Percentiles rank a stretch among this genome's conserved stretches.
phyloP scores from a whole-genome alignment of 2,888 invertebrate genomes.

The Temnothorax ravouxi region DNA sequence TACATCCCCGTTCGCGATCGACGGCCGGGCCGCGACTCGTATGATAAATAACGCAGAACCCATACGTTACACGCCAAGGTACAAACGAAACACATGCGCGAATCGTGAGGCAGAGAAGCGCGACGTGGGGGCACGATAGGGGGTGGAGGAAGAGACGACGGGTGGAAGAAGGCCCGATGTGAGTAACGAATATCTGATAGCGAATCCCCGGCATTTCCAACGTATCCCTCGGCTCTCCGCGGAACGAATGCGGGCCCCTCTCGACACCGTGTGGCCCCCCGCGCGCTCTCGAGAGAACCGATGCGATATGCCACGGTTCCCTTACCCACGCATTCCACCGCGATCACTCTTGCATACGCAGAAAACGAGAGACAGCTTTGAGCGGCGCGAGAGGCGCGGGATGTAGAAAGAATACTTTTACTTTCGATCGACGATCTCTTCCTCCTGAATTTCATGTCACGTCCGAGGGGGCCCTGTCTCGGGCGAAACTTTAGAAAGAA shows the following conservation, averaged over 20 bases:
- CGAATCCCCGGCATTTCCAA: constrained; percentile 77
- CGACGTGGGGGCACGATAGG: constrained; percentile 67
- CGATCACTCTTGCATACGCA: constrained; percentile 59
- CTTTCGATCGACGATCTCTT: constrained; percentile 13
- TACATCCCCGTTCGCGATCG: constrained; percentile 74
- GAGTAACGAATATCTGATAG: constrained; percentile 81
- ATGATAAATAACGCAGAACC: constrained; percentile 75
- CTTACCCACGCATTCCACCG: constrained; percentile 77
- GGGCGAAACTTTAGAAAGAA: constrained; percentile 13
- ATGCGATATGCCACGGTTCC: constrained; percentile 71
- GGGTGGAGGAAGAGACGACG: constrained; percentile 3
- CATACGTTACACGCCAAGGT: constrained; percentile 74
- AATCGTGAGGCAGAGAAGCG: constrained; percentile 70
- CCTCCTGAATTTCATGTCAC: constrained; percentile 31
- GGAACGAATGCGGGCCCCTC: constrained; percentile 78
- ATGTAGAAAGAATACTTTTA: constrained; percentile 37
- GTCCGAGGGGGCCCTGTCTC: constrained; percentile 1
- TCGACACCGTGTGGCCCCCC: constrained; percentile 75
- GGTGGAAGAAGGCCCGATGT: constrained; percentile 64
- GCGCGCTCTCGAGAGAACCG: constrained; percentile 68
- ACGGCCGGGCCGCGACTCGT: constrained; percentile 72
- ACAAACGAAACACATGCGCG: constrained; percentile 76
- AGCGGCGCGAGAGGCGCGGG: constrained; percentile 15
- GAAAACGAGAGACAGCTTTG: constrained; percentile 54
- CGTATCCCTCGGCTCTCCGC: constrained; percentile 69